Percentiles rank a stretch among this genome's conserved stretches.
Evolutionary conservation across 2,797 vertebrate species (phyloP).

Genomic region (Sarcoramphus papa): DNA sequence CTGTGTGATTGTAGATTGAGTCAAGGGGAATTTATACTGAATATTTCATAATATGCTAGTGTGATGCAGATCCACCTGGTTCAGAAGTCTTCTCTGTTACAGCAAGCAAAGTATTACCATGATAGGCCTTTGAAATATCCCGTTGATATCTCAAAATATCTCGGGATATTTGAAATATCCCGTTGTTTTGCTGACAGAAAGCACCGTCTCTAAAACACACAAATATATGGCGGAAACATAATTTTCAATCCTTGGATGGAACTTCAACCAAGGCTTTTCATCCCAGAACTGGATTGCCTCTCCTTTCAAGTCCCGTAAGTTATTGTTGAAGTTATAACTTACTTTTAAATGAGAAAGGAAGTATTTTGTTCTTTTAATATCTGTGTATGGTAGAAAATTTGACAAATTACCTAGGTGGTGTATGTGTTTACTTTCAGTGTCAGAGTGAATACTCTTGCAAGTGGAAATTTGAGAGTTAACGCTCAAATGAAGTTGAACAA

Average conservation of each 20-base stretch:
- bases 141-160: neutral
- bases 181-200: constrained; percentile 74
- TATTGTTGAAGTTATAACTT: neutral
- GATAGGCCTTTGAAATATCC: neutral
- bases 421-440: neutral
- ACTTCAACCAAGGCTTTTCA: constrained; percentile 94
- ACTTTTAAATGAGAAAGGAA: neutral
- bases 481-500: neutral
- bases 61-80: neutral
- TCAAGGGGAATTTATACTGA: neutral
- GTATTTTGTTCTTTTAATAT: neutral
- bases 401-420: neutral
- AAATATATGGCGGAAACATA: constrained; percentile 87
- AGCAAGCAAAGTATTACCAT: neutral
- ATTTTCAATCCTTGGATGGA: constrained; percentile 89
- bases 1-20: neutral
- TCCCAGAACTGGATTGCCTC: constrained; percentile 94
- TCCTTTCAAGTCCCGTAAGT: constrained; percentile 97
- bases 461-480: neutral
- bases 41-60: neutral
- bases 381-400: neutral
- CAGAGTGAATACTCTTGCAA: neutral
- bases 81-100: neutral
- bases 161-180: neutral
- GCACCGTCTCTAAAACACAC: constrained; percentile 80